A percentile compares a stretch with the other conserved stretches of the same genome.
Evolutionary conservation across 1,140 invertebrate species (phyloP).

Genomic region (Euglossa dilemma): DNA sequence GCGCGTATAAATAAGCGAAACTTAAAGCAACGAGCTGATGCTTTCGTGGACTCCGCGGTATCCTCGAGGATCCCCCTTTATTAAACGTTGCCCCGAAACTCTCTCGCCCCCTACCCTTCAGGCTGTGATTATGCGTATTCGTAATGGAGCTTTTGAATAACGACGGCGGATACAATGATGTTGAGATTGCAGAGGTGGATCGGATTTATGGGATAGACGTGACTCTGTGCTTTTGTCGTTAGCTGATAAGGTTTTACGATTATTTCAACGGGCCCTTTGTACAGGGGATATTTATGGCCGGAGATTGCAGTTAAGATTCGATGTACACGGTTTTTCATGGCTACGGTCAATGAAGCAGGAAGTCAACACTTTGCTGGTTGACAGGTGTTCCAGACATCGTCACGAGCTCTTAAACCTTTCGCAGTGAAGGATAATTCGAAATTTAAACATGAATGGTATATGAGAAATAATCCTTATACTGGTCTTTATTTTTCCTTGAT

Average conservation of each 20-base stretch:
- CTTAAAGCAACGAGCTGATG: background rate
- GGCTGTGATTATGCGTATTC: background rate
- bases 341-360: background rate
- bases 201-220: background rate
- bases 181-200: background rate
- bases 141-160: background rate
- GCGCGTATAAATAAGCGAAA: constrained; percentile 18
- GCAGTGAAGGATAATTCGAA: too few species aligned
- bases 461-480: too few species aligned
- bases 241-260: background rate
- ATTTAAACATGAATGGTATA: too few species aligned
- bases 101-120: too few species aligned
- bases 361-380: background rate
- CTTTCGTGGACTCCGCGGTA: too few species aligned
- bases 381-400: background rate
- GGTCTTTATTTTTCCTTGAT: too few species aligned
- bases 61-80: background rate
- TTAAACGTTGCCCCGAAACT: background rate
- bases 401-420: background rate
- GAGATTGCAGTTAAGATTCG: background rate
- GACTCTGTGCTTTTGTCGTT: background rate
- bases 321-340: background rate
- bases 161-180: background rate
- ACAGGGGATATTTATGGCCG: background rate
- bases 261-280: background rate